Conservation (phyloP, 2,113 vertebrate genomes). For the Protobothrops flavoviridis region DNA sequence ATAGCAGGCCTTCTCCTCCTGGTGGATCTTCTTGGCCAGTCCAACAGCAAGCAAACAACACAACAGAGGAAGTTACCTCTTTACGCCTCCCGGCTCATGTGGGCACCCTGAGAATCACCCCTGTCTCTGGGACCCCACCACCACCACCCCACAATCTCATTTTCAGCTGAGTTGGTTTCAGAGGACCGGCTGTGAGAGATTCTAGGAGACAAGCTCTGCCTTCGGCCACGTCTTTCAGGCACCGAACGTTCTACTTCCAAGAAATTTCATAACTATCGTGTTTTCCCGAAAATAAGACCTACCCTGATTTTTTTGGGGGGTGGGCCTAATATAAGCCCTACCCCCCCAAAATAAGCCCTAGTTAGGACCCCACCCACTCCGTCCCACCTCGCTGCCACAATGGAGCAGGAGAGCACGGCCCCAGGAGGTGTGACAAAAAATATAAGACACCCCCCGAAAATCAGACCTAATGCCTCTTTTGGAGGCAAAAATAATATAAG, state of each 20-base stretch:
- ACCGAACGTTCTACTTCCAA: neutral
- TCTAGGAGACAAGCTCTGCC: neutral
- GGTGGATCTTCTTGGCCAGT: slow-evolving; percentile 77
- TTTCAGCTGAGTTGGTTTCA: neutral
- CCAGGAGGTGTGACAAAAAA: too few species aligned
- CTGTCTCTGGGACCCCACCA: neutral
- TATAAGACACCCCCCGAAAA: too few species aligned
- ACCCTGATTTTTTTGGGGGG: too few species aligned
- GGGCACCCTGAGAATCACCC: neutral
- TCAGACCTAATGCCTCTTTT: too few species aligned
- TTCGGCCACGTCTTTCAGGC: neutral
- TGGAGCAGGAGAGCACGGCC: too few species aligned
- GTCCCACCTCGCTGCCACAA: too few species aligned
- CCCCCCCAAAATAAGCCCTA: too few species aligned
- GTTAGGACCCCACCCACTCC: too few species aligned
- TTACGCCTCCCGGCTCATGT: neutral
- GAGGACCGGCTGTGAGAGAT: neutral
- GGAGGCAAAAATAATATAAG: too few species aligned
- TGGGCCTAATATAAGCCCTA: too few species aligned
- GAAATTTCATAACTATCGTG: neutral
- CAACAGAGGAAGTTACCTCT: slow-evolving; percentile 74
- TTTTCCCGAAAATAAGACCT: too few species aligned
- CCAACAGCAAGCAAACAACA: slow-evolving; percentile 73
- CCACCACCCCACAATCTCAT: neutral
- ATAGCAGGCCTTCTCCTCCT: slow-evolving; percentile 93